Base-by-base conservation (phyloP, 2,888 invertebrate species). In the Cremastobaeus sp. region DNA sequence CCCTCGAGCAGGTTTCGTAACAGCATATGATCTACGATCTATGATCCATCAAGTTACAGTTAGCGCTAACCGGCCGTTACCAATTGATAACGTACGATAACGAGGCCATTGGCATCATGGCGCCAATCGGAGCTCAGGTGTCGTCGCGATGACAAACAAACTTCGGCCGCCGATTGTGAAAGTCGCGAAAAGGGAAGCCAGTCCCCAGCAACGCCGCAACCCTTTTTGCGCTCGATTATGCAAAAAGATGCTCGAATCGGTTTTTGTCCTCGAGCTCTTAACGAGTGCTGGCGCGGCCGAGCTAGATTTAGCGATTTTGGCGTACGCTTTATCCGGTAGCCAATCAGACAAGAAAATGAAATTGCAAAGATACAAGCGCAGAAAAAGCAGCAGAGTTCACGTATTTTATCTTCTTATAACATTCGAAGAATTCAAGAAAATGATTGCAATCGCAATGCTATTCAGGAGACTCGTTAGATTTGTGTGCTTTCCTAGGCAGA, bases 61-160 rank as follows among this genome's bases (percentile, higher is more conserved):
- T 76, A 78, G 60, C 54, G 73, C 71, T 70, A 77, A 68, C 74
- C 74, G 77, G 78, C 76, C 78, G 79, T 79, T 79, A 79, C 80
- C 79, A 80, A 82, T 84, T 81, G 83, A 84, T 85, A 85, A 78
- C 77, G 65, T 71, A 73, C 79, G 83, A 84, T 83, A 83, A 84
- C 80, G 76, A 81, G 79, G 76, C 72, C 78, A 76, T 78, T 77
- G 77, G 60, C 76, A 77, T 76, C 70, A 37, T 65, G 59, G 74
- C 69, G 72, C 71, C 69, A 62, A 69, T 72, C 62, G 57, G 39
- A 17, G 21, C 35, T 41, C 39, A n/a, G 35, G 54, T 5, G 4
- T 8, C 4, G 25, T 25, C 25, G 25, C 8, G 25, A 25, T 3
- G 4, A 3, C 25, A 8, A 8, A 25, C n/a, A n/a, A n/a, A n/a